Evolutionary conservation across 2,113 vertebrate genomes (phyloP).

Genomic region (Ciconia stormi): DNA sequence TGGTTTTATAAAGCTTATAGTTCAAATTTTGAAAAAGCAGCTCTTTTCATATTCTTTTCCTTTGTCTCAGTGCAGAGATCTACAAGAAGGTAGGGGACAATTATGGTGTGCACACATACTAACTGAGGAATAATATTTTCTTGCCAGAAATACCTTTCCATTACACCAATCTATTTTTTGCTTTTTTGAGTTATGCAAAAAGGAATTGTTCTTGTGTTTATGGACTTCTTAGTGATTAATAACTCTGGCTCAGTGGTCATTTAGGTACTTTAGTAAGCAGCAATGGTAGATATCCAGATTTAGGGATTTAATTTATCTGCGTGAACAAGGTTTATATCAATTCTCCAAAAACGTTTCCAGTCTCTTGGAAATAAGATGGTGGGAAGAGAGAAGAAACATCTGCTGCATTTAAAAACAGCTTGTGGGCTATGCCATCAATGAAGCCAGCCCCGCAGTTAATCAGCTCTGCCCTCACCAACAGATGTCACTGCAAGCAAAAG

Average conservation of each 20-base stretch:
- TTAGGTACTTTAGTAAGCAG: not conserved
- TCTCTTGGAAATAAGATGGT: not conserved
- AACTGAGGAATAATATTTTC: not conserved
- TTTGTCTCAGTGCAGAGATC: not conserved
- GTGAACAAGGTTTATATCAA: not conserved
- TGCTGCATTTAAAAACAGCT: not conserved
- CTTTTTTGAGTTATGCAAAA: not conserved
- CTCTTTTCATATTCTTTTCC: not conserved
- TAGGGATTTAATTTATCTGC: not conserved
- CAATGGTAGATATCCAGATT: not conserved
- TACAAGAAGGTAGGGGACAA: not conserved
- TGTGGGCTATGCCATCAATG: not conserved
- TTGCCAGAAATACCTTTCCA: not conserved
- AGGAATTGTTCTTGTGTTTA: not conserved
- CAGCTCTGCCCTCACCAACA: conserved; percentile 37
- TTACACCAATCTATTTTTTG: not conserved
- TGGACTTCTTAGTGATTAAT: not conserved
- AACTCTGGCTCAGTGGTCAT: not conserved
- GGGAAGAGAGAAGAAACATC: conserved; percentile 10
- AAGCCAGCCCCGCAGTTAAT: not conserved
- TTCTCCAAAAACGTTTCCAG: not conserved
- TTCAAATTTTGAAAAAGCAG: not conserved
- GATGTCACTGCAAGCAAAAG: conserved; percentile 55
- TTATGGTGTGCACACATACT: not conserved
- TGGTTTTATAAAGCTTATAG: not conserved